Conservation (phyloP, 2,113 vertebrate genomes). For the Tenebrosternarchus preto region DNA sequence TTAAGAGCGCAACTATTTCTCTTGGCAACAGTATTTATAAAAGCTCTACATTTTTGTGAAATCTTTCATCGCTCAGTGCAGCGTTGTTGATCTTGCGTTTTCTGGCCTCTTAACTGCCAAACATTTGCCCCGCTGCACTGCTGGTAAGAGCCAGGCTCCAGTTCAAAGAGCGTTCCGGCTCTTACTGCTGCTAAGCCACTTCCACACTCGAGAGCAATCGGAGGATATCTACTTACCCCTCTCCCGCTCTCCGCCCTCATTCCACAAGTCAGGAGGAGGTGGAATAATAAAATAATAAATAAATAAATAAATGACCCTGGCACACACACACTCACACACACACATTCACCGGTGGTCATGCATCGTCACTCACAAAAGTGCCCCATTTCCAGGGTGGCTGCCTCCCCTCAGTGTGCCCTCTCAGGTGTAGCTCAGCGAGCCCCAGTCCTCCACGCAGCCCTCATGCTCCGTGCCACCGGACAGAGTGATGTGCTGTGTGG, state of each 20-base stretch:
- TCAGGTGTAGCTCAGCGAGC: constrained; percentile 56
- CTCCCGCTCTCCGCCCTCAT: constrained; percentile 25
- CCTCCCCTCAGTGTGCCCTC: constrained; percentile 44
- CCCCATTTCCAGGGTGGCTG: constrained; percentile 56
- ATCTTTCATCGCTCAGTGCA: neutral
- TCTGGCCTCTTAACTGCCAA: constrained; percentile 23
- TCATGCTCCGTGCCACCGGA: constrained; percentile 52
- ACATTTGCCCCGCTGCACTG: constrained; percentile 37
- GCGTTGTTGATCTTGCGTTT: constrained; percentile 6
- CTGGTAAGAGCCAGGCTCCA: constrained; percentile 36
- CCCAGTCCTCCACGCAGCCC: constrained; percentile 44
- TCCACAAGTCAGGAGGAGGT: constrained; percentile 39
- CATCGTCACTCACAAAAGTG: constrained; percentile 49
- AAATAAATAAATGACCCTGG: neutral
- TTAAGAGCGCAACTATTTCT: no score
- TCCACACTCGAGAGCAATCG: constrained; percentile 48
- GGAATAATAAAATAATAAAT: neutral
- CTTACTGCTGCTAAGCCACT: constrained; percentile 50
- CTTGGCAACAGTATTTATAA: no score
- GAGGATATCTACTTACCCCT: constrained; percentile 44
- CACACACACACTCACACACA: constrained; percentile 32
- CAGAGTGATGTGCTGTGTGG: constrained; percentile 43
- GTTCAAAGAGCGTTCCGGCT: constrained; percentile 50
- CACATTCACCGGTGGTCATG: constrained; percentile 46
- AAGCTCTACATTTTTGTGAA: neutral